A percentile compares a stretch with the other conserved stretches of the same genome.
phyloP scores from a whole-genome alignment of 2,797 vertebrate species.

The Gephyroberyx darwinii region DNA sequence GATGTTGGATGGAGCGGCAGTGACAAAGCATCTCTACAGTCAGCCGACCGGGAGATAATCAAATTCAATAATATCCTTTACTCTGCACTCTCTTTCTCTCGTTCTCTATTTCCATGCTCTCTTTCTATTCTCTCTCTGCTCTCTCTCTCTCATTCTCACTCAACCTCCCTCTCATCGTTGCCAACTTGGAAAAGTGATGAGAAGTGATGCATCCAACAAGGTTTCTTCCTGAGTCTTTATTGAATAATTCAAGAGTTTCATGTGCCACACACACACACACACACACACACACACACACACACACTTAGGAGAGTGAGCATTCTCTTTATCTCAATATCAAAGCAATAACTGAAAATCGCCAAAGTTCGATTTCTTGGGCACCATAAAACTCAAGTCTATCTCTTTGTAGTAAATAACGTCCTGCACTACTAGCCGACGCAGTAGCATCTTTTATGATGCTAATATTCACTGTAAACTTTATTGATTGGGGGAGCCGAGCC shows the following conservation, averaged over 20 bases:
- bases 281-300: background rate
- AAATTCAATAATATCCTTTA: slow-evolving; percentile 63
- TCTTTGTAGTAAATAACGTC: background rate
- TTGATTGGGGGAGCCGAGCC: background rate
- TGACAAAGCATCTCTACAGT: slow-evolving; percentile 47
- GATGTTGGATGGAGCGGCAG: slow-evolving; percentile 41
- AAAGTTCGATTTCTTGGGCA: too few species aligned
- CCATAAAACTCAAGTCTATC: too few species aligned
- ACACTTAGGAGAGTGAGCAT: background rate
- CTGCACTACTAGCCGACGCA: background rate
- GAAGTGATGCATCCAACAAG: slow-evolving; percentile 32
- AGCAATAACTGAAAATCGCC: background rate
- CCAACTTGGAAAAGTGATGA: slow-evolving; percentile 32
- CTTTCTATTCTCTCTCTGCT: slow-evolving; percentile 14
- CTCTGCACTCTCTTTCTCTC: slow-evolving; percentile 45
- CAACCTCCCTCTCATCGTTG: slow-evolving; percentile 12
- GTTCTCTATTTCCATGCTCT: slow-evolving; percentile 26
- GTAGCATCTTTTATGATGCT: background rate
- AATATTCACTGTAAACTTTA: background rate
- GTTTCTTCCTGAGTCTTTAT: slow-evolving; percentile 30
- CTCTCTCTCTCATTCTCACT: slow-evolving; percentile 5
- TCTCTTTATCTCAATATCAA: background rate
- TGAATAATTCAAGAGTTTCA: slow-evolving; percentile 54
- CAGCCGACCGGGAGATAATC: slow-evolving; percentile 52
- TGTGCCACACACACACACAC: slow-evolving; percentile 4